A percentile compares a stretch with the other conserved stretches of the same genome.
phyloP scores from a whole-genome alignment of 1,140 invertebrate species.

The Caenorhabditis tropicalis region DNA sequence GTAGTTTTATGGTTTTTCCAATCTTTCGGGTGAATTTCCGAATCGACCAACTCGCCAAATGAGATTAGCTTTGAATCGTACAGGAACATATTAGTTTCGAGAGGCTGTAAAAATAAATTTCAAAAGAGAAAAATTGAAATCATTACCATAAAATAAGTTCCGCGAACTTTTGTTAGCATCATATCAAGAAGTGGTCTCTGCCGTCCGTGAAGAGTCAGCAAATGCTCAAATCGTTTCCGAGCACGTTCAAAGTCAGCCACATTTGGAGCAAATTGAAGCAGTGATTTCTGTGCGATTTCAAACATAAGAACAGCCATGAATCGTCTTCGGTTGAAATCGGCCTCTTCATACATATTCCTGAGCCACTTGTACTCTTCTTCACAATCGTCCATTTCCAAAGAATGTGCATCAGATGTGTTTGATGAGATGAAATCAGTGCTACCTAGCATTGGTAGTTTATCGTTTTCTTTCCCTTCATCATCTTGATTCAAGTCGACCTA shows the following conservation, averaged over 20 bases:
- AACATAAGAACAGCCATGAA: not conserved
- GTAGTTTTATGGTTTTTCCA: not conserved
- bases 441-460: not conserved
- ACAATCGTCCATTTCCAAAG: not conserved
- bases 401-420: not conserved
- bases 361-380: not conserved
- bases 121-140: not conserved
- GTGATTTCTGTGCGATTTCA: not conserved
- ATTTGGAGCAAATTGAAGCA: not conserved
- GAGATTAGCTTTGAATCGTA: constrained; percentile 1
- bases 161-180: constrained; percentile 9
- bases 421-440: not conserved
- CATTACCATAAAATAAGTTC: constrained; percentile 16
- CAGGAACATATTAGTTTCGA: not conserved
- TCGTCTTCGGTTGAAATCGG: not conserved
- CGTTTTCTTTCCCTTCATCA: not conserved
- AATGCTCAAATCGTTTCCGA: not conserved
- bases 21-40: not conserved
- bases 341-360: not conserved
- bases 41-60: constrained; percentile 7
- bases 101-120: not conserved
- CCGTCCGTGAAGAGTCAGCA: not conserved
- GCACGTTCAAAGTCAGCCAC: not conserved
- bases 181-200: constrained; percentile 13
- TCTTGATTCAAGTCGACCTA: not conserved